Base-by-base conservation (phyloP, 2,113 vertebrate genomes). In the Toxostoma redivivum region DNA sequence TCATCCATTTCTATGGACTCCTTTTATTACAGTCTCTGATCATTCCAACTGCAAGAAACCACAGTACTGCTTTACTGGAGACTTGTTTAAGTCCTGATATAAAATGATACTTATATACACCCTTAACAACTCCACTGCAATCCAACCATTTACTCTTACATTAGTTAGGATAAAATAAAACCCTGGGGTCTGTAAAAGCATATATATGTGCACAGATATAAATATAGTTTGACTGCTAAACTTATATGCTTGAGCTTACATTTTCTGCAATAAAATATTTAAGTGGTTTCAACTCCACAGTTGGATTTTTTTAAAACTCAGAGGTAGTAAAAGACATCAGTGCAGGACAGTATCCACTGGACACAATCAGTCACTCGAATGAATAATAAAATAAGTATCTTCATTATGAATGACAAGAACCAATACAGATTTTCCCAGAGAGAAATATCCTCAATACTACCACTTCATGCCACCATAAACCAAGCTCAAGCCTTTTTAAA, bases 221-320 rank as follows among this genome's bases (percentile, higher is more conserved):
- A 42, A 82, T 40, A 81, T 5, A 83, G 48, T 37, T 74, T 77
- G 44, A 21, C 77, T 88, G 70, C 88, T 88, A 92, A 91, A 88
- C 90, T 97, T 96, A 87, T 51, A 80, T 61, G 69, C 65, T 51
- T 81, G 88, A 96, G 73, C 61, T 64, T 90, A 62, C 45, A 77
- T 94, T 95, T 95, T 97, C 57, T 67, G 60, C 89, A 96, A 97
- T 95, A 90, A 96, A 97, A 97, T 96, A 97, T 96, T 97, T 87
- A 98, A 94, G 54, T 80, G 60, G n/a, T 65, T 97, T 95, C 87
- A 85, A 81, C 57, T 96, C 64, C n/a, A 86, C 12, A 33, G 64
- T 12, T 20, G 70, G 77, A 66, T 53, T 78, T 33, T 64, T 93
- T 50, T 23, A 28, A 47, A 87, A 40, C 83, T 40, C n/a, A 73